These are phyloP conservation scores for Anolis carolinensis DNA, from an alignment of 2,113 vertebrate genomes.

Conservation along the genomic window DNA sequence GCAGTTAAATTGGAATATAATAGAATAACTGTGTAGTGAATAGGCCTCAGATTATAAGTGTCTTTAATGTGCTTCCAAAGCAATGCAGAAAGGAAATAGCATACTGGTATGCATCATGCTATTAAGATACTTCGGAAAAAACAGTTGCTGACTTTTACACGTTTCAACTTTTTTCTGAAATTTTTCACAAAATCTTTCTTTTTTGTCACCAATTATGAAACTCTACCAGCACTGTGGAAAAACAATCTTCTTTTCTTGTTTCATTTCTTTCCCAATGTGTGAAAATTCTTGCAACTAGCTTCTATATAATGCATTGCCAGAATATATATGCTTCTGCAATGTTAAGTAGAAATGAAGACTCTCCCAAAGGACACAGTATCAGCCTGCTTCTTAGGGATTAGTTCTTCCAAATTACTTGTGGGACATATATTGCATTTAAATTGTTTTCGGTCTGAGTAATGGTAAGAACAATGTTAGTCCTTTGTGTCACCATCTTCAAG, in stretches of 20 bases:
- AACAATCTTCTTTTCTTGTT: neutral
- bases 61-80: neutral
- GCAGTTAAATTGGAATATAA: no score
- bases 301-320: conserved; percentile 27
- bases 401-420: conserved; percentile 66
- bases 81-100: neutral
- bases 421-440: conserved; percentile 61
- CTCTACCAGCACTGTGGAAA: neutral
- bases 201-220: neutral
- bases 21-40: neutral
- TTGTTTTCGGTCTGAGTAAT: conserved; percentile 50
- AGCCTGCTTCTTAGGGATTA: conserved; percentile 61
- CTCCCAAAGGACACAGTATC: conserved; percentile 58
- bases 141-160: neutral
- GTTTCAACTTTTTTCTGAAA: neutral
- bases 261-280: neutral
- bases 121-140: neutral
- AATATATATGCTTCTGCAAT: conserved; percentile 43
- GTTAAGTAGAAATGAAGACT: conserved; percentile 66
- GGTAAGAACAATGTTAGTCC: conserved; percentile 25
- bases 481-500: conserved; percentile 9
- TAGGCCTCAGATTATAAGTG: neutral
- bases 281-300: conserved; percentile 15
- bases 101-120: neutral
- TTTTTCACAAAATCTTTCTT: neutral